Evolutionary conservation across 2,888 invertebrate genomes (phyloP), one percentile per base, ranked within the genome.

Genomic region (Dascillus cervinus): DNA sequence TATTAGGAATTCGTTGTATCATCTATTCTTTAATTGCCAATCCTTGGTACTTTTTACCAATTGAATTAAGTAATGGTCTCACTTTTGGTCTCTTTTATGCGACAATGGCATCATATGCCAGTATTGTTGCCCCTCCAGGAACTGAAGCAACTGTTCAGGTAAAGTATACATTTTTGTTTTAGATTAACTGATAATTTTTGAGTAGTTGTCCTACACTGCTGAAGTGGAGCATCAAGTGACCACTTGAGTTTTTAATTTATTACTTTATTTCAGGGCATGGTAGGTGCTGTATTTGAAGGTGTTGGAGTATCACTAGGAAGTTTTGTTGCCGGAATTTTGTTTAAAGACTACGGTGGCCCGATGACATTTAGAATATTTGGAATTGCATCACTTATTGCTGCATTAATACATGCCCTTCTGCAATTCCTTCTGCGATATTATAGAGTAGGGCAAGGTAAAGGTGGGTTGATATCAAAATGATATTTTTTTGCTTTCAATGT

Each of bases 1-100:
- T 79, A 0, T 86, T 87, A 56, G 86, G 87, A 1, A 60, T 87
- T 1, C 75, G 94, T 27, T 87, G 89, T 52, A 67, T 88, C 39
- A 66, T 83, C 9, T 94, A 94, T 60, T 91, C 90, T 2, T 64
- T 82, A 29, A 63, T 92, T 29, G 66, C 69, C 1, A 79, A 89
- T 62, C 80, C 88, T 0, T 91, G 91, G 90, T 78, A 76, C 69
- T 78, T 85, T 25, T 67, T 95, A 36, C 81, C 88, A 0, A 77
- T 94, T 29, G 95, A 95, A 62, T 60, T 90, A 38, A 65, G 86
- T 4, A 90, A 94, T 62, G 91, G 94, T 1, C 66, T 92, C 11
- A 89, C 91, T 0, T 86, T 87, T 58, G 92, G 92, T 11, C 73
- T 91, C 56, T 86, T 86, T 52, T 91, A 86, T 60, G 79, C 89